phyloP scores from a whole-genome alignment of 1,140 invertebrate genomes.

The Psilanteris sp. region DNA sequence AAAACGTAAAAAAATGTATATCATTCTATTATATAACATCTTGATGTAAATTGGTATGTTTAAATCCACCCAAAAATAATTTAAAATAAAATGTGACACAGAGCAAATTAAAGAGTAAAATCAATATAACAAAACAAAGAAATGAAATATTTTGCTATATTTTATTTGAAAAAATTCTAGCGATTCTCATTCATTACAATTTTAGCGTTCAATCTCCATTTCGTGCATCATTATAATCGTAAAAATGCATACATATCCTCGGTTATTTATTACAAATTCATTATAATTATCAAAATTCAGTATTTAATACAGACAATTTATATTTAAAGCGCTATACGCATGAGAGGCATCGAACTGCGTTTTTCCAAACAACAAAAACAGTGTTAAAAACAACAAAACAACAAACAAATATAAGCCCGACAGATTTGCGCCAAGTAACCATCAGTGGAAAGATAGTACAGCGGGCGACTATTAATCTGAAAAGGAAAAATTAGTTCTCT shows the following conservation, averaged over 20 bases:
- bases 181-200: slow-evolving; percentile 56
- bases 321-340: slow-evolving; percentile 10
- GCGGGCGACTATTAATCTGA: too few species aligned
- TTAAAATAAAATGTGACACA: too few species aligned
- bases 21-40: too few species aligned
- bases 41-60: too few species aligned
- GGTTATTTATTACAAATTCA: slow-evolving; percentile 24
- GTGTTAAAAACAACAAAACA: slow-evolving; percentile 1
- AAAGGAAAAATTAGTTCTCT: slow-evolving; percentile 16
- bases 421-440: background rate
- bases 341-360: slow-evolving; percentile 7
- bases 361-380: slow-evolving; percentile 7
- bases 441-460: background rate
- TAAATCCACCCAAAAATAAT: too few species aligned
- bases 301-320: slow-evolving; percentile 27
- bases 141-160: too few species aligned
- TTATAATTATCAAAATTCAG: slow-evolving; percentile 29
- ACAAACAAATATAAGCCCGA: slow-evolving; percentile 1
- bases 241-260: slow-evolving; percentile 27
- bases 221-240: slow-evolving; percentile 28
- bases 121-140: too few species aligned
- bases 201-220: slow-evolving; percentile 32
- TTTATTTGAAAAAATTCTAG: slow-evolving; percentile 55
- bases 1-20: too few species aligned
- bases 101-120: too few species aligned